Evolutionary conservation across 2,888 invertebrate species (phyloP).

Genomic region (Chydorus sphaericus): DNA sequence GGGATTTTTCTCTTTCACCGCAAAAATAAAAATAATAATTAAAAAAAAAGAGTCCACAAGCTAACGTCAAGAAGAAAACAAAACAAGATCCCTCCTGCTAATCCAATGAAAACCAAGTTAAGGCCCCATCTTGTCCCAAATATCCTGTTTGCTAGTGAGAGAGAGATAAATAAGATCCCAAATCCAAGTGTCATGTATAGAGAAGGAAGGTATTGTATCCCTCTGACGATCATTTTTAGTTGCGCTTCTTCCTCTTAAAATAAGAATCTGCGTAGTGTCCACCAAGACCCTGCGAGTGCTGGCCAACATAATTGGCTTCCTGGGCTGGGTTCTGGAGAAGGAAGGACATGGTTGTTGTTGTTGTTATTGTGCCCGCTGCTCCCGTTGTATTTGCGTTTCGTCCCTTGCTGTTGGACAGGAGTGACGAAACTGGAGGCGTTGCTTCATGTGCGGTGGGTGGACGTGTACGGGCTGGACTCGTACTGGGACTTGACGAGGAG

Average conservation of each 20-base stretch:
- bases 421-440: slow-evolving; percentile 26
- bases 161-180: neutral
- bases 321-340: slow-evolving; percentile 35
- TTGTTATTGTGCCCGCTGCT: too few species aligned
- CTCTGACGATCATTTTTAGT: slow-evolving; percentile 13
- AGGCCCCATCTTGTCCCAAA: too few species aligned
- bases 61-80: neutral
- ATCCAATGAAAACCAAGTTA: neutral
- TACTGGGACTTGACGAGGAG: slow-evolving; percentile 22
- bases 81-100: neutral
- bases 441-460: slow-evolving; percentile 16
- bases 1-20: too few species aligned
- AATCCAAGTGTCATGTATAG: too few species aligned
- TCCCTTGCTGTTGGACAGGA: slow-evolving; percentile 26
- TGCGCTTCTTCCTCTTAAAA: slow-evolving; percentile 31
- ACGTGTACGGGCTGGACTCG: slow-evolving; percentile 22
- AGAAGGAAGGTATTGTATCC: neutral
- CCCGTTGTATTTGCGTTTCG: slow-evolving; percentile 30
- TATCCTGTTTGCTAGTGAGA: too few species aligned
- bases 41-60: neutral
- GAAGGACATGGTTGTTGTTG: slow-evolving; percentile 31
- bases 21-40: neutral
- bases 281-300: slow-evolving; percentile 37
- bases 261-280: slow-evolving; percentile 38
- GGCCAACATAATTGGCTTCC: slow-evolving; percentile 35